A percentile compares a stretch with the other conserved stretches of the same genome.
These are phyloP conservation scores for Stictonetta naevosa DNA, from an alignment of 2,113 vertebrate genomes.

Conservation along the genomic window DNA sequence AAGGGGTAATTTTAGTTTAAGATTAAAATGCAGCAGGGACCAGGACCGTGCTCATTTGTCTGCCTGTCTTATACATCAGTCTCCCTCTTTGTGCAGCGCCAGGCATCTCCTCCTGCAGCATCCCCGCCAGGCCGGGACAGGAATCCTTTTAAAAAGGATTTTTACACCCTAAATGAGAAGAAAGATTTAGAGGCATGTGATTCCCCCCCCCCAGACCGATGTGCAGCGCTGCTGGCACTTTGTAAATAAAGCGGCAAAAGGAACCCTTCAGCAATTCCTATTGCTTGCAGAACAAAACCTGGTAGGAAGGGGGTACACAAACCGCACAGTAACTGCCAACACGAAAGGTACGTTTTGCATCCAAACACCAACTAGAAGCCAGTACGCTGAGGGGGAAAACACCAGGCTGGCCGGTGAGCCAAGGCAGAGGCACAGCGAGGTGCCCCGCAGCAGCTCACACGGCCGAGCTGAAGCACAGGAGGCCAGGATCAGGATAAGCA, in stretches of 20 bases:
- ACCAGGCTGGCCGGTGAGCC: background rate
- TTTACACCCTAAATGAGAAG: slow-evolving; percentile 34
- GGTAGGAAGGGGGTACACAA: slow-evolving; percentile 28
- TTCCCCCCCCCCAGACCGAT: background rate
- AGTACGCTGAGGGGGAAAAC: background rate
- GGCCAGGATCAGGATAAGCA: background rate
- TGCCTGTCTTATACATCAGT: background rate
- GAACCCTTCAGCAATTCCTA: slow-evolving; percentile 49
- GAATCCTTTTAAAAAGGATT: slow-evolving; percentile 31
- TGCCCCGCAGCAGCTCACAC: background rate
- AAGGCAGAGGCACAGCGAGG: background rate
- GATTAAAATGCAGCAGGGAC: slow-evolving; percentile 29
- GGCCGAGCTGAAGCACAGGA: background rate
- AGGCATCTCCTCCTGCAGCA: background rate
- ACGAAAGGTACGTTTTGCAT: slow-evolving; percentile 4
- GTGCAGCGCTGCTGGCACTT: slow-evolving; percentile 34
- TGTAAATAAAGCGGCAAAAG: slow-evolving; percentile 46
- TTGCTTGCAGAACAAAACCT: slow-evolving; percentile 47
- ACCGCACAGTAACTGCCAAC: slow-evolving; percentile 12
- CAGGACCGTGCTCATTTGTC: background rate
- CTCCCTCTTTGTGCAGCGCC: background rate
- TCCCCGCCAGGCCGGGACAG: slow-evolving; percentile 8
- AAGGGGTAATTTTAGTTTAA: slow-evolving; percentile 35
- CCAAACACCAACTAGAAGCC: background rate
- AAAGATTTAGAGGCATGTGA: slow-evolving; percentile 47